A percentile compares a stretch with the other conserved stretches of the same genome.
Evolutionary conservation across 30 jellyfish, hydroid and myxozoan species (phyloP).

Genomic region (Cassiopea xamachana): DNA sequence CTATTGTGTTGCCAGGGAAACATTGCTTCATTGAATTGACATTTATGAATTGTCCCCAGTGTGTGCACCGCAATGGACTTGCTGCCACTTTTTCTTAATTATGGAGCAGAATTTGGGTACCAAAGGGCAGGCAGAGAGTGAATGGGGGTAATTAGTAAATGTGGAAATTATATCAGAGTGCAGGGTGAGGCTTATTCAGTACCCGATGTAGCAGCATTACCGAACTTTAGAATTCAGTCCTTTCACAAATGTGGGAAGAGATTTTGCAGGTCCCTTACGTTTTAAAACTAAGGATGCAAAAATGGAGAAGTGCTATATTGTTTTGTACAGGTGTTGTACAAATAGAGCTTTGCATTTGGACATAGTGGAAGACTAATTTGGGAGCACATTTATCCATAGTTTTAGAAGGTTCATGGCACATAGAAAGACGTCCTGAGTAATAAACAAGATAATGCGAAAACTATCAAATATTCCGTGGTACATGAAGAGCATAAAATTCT

Average conservation of each 20-base stretch:
- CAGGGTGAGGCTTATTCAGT: slow-evolving; percentile 14
- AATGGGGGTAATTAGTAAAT: not conserved
- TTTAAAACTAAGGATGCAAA: not conserved
- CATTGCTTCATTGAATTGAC: not conserved
- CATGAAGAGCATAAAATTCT: not conserved
- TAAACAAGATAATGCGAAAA: slow-evolving; percentile 20
- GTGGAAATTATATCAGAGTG: not conserved
- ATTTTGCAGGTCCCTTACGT: slow-evolving; percentile 27
- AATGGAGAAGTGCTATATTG: slow-evolving; percentile 40
- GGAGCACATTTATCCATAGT: slow-evolving; percentile 22
- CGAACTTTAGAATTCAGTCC: not conserved
- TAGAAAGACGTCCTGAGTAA: slow-evolving; percentile 1
- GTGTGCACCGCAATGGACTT: slow-evolving; percentile 27
- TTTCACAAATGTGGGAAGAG: slow-evolving; percentile 25
- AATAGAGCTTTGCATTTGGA: slow-evolving; percentile 27
- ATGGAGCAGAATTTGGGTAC: slow-evolving; percentile 1
- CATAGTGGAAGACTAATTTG: not conserved
- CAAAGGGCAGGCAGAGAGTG: slow-evolving; percentile 33
- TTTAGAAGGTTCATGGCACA: slow-evolving; percentile 2
- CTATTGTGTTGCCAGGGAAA: not conserved
- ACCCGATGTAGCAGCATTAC: slow-evolving; percentile 1
- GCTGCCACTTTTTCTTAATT: slow-evolving; percentile 4
- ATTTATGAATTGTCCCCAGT: slow-evolving; percentile 4
- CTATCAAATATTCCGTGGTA: not conserved
- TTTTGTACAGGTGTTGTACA: slow-evolving; percentile 21